phyloP scores from a whole-genome alignment of 2,797 vertebrate species.

The Hemitrygon akajei region DNA sequence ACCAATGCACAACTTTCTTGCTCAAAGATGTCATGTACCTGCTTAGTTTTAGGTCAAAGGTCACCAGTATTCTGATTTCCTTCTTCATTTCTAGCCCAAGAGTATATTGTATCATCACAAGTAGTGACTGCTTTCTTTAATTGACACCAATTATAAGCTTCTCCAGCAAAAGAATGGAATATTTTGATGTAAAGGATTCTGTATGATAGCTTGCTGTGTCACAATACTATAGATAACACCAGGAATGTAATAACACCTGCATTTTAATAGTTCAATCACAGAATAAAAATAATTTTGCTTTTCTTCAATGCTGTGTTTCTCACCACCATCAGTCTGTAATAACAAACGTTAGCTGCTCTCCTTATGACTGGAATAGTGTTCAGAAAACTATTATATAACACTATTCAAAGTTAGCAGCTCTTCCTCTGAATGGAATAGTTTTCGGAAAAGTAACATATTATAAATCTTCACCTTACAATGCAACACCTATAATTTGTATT shows the following conservation, averaged over 20 bases:
- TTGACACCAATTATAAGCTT: not conserved
- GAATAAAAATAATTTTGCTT: not conserved
- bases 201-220: not conserved
- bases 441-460: not conserved
- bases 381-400: not conserved
- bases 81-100: constrained; percentile 23
- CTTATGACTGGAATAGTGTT: not conserved
- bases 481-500: not conserved
- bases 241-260: not conserved
- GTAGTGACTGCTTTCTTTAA: constrained; percentile 33
- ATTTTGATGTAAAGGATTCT: not conserved
- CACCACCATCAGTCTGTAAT: not conserved
- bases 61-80: constrained; percentile 15
- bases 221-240: not conserved
- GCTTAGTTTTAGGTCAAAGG: not conserved
- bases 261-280: not conserved
- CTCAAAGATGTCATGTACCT: not conserved
- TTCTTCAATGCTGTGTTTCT: not conserved
- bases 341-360: not conserved
- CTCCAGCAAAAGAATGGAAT: not conserved
- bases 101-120: not conserved
- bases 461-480: not conserved
- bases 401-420: not conserved
- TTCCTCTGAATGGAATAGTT: not conserved
- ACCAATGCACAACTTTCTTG: not conserved